Evolutionary conservation across 2,888 invertebrate species (phyloP), one percentile per base, ranked within the genome.

Genomic region (Leucania comma): DNA sequence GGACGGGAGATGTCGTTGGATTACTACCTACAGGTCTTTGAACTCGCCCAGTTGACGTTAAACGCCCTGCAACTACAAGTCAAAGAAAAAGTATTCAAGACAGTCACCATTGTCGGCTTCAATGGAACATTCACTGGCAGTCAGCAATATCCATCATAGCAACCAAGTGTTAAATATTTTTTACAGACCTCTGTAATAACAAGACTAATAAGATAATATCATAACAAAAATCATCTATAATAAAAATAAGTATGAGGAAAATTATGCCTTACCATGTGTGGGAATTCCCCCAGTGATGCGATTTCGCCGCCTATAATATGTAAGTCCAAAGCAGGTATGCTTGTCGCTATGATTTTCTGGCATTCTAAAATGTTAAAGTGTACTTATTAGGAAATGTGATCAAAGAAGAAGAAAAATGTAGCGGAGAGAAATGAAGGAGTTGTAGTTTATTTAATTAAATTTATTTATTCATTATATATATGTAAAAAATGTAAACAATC

Each of bases 231-330:
- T 20, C 46, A 51, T 59, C 20, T n/a, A n/a, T n/a, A 65, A 54
- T 64, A 61, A 6, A 26, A 56, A 32, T 32, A 12, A 53, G 63
- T 48, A 75, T 61, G 26, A 73, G 68, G 72, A 80, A 75, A 78
- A 74, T 70, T 42, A 14, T 60, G 24, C 26, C 71, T 88, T 90
- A 95, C 95, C 95, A 94, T 94, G 72, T 94, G 93, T 46, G 94
- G 95, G 78, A 95, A 96, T 89, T 96, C 96, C 72, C 95, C 95
- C 8, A 87, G 70, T 17, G 91, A 80, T 1, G 93, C 94, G 26
- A 72, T 68, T 74, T 90, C 93, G 0, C 96, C 96, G 17, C 93
- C 95, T 57, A 95, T 89, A 32, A 96, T 96, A 75, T 94, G 90
- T 26, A 91, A 80, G 50, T 87, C 89, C 46, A 96, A 68, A 1